Conservation (phyloP, 2,797 vertebrate genomes). For the Dromococcyx pavoninus region DNA sequence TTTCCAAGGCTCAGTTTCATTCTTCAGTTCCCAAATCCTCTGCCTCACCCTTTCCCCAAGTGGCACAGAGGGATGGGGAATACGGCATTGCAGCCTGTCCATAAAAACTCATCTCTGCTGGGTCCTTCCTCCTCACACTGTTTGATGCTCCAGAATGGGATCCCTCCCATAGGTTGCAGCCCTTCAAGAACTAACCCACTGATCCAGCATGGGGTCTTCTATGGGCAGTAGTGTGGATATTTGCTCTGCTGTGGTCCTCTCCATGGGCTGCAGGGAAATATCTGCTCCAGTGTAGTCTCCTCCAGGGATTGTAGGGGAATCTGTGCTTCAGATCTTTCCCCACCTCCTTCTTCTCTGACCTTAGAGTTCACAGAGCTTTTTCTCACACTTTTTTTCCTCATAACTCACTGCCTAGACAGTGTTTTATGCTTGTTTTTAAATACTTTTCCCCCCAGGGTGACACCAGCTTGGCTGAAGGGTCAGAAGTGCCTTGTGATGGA, state of each 20-base stretch:
- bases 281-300: neutral
- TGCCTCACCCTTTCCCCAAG: neutral
- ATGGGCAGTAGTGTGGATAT: neutral
- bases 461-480: neutral
- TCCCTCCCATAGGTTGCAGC: neutral
- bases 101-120: neutral
- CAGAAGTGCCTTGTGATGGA: neutral
- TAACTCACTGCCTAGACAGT: neutral
- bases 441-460: neutral
- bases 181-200: neutral
- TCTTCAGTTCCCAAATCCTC: neutral
- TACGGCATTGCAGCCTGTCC: rapidly evolving
- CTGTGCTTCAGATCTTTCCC: neutral
- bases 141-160: neutral
- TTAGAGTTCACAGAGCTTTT: neutral
- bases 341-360: neutral
- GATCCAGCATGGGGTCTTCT: neutral
- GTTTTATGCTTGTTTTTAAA: neutral
- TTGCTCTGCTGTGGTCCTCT: neutral
- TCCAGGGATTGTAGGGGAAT: neutral
- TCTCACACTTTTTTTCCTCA: neutral
- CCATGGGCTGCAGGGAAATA: neutral
- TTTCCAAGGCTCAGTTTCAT: neutral
- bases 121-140: neutral
- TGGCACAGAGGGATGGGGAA: rapidly evolving